Evolutionary conservation across 1,140 invertebrate species (phyloP), one percentile per base, ranked within the genome.

Genomic region (Eufriesea mexicana): DNA sequence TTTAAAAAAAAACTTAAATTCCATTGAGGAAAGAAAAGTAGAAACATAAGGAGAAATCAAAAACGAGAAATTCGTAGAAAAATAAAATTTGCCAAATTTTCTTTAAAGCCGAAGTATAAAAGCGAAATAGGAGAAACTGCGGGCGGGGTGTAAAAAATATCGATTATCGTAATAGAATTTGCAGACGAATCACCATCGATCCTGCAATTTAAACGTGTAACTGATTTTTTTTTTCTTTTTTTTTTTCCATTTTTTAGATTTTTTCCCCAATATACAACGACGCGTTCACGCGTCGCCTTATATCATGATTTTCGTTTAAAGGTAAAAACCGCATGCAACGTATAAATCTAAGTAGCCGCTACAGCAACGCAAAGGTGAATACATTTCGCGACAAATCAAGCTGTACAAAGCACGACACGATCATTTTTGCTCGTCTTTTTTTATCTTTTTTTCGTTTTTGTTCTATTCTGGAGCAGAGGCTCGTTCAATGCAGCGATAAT

Each of bases 261-360:
- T 57, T 86, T 49, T 42, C 28, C 62, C 51, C 12, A 12, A 76
- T 59, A 76, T 59, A 82, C 28, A 64, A 25, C 54, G 57, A 83
- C 23, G 59, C 59, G 16, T 28, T 76, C 45, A 8, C 12, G 64
- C 10, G 49, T 55, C 12, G 82, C 51, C 49, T 25, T 82, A 76
- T 71, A 83, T 89, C 79, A 75, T 88, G 66, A 86, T 87, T 79
- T 81, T 85, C 78, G 67, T 88, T 35, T 84, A 85, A 77, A 84
- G 70, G 75, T 79, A 35, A 57, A 88, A 87, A 80, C 84, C 88
- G 83, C 90, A 91, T 91, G 90, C 90, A 91, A 85, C 49, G 71
- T 89, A 91, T 70, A 83, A 35, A 81, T 57, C 81, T 87, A 87
- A 86, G 54, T 85, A 73, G 73, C 67, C 57, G 67, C 51, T 59